A percentile compares a stretch with the other conserved stretches of the same genome.
Evolutionary conservation across 2,888 invertebrate species (phyloP).

Genomic region (Syrphus vitripennis): DNA sequence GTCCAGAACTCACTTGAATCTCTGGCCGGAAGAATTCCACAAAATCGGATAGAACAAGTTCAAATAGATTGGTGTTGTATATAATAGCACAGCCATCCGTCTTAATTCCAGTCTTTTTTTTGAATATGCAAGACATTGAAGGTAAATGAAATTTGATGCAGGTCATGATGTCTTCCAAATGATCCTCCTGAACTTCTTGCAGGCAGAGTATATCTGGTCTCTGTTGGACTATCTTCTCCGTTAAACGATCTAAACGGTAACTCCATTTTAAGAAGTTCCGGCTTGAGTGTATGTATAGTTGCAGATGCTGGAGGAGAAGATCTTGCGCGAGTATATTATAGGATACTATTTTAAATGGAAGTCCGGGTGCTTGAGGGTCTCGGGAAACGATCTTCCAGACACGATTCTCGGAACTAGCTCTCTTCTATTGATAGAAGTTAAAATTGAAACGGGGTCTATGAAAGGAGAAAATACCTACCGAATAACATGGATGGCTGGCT

Average conservation of each 20-base stretch:
- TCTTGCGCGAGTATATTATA: constrained; percentile 95
- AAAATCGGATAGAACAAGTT: constrained; percentile 84
- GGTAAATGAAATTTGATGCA: constrained; percentile 81
- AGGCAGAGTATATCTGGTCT: constrained; percentile 83
- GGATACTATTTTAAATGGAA: constrained; percentile 86
- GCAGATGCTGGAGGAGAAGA: constrained; percentile 87
- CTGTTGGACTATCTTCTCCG: constrained; percentile 81
- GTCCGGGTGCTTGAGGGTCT: not conserved
- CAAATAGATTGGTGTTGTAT: constrained; percentile 87
- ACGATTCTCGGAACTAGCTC: not conserved
- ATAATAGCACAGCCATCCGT: constrained; percentile 96
- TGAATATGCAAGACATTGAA: constrained; percentile 88
- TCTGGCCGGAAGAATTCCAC: constrained; percentile 86
- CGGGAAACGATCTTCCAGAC: constrained; percentile 5
- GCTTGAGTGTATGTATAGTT: constrained; percentile 86
- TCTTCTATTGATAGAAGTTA: not conserved
- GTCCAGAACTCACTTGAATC: constrained; percentile 49
- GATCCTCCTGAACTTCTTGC: constrained; percentile 94
- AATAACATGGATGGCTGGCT: not conserved
- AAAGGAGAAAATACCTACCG: not conserved
- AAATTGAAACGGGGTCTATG: not conserved
- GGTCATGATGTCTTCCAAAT: constrained; percentile 82
- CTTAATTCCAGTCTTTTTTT: constrained; percentile 90
- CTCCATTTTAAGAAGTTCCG: constrained; percentile 86
- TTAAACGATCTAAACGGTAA: constrained; percentile 83